Conservation (phyloP, 1,140 invertebrate species). For the Chrysomallon squamiferum region DNA sequence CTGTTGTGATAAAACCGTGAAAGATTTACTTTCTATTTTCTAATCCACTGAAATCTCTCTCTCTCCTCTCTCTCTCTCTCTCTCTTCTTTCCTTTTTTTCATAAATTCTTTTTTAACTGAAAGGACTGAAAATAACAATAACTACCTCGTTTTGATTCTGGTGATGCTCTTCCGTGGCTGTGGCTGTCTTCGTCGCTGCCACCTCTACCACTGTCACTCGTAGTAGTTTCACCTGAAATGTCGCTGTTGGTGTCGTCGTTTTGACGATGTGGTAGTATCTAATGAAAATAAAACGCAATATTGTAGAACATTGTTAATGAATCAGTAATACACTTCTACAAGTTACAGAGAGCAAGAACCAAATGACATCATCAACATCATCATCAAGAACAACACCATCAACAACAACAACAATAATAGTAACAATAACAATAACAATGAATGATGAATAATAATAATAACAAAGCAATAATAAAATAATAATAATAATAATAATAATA, state of each 20-base stretch:
- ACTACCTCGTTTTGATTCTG: too few relatives aligned
- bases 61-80: too few relatives aligned
- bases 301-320: too few relatives aligned
- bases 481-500: background rate
- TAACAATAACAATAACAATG: background rate
- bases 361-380: background rate
- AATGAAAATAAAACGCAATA: too few relatives aligned
- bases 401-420: background rate
- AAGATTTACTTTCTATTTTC: too few relatives aligned
- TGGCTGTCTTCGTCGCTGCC: conserved; percentile 4
- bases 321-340: background rate
- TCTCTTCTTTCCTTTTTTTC: too few relatives aligned
- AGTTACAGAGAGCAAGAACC: background rate
- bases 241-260: conserved; percentile 7
- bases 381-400: background rate
- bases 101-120: too few relatives aligned
- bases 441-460: background rate
- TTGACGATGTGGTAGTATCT: too few relatives aligned
- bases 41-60: too few relatives aligned
- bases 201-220: conserved; percentile 6
- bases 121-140: too few relatives aligned
- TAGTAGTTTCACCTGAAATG: conserved; percentile 2
- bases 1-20: too few relatives aligned
- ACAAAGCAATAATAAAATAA: background rate
- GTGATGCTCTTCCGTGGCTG: background rate